A percentile compares a stretch with the other conserved stretches of the same genome.
phyloP scores from a whole-genome alignment of 1,140 invertebrate species.

The Drosophila willistoni region DNA sequence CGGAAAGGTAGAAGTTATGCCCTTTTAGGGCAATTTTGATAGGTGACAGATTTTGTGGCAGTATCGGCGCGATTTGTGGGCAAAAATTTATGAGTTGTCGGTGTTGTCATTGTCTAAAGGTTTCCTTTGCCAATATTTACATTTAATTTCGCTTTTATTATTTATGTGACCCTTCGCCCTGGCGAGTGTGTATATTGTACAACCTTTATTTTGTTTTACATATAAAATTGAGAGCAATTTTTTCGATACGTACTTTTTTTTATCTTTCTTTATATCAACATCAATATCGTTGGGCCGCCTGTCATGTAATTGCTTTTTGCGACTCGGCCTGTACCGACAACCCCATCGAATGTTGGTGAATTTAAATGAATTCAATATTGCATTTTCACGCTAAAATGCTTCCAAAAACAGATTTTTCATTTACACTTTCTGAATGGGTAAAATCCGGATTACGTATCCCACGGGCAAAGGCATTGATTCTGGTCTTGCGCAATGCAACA shows the following conservation, averaged over 20 bases:
- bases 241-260: slow-evolving; percentile 49
- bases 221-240: slow-evolving; percentile 67
- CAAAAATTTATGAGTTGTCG: slow-evolving; percentile 78
- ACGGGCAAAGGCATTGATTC: slow-evolving; percentile 80
- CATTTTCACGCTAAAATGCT: slow-evolving; percentile 83
- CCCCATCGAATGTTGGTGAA: slow-evolving; percentile 59
- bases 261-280: slow-evolving; percentile 18
- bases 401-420: slow-evolving; percentile 83
- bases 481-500: slow-evolving; percentile 66
- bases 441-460: slow-evolving; percentile 82
- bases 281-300: slow-evolving; percentile 23
- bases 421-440: slow-evolving; percentile 82
- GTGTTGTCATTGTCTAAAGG: slow-evolving; percentile 45
- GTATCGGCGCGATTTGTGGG: slow-evolving; percentile 57
- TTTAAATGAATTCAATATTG: slow-evolving; percentile 83
- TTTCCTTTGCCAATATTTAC: slow-evolving; percentile 51
- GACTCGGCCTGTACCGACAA: slow-evolving; percentile 6
- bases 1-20: slow-evolving; percentile 54
- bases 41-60: slow-evolving; percentile 80
- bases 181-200: neutral
- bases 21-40: slow-evolving; percentile 82
- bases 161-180: slow-evolving; percentile 44
- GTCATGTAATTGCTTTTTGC: slow-evolving; percentile 78
- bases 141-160: slow-evolving; percentile 72
- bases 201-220: slow-evolving; percentile 42